phyloP scores from a whole-genome alignment of 2,888 invertebrate genomes.

The Drosophila anceps region DNA sequence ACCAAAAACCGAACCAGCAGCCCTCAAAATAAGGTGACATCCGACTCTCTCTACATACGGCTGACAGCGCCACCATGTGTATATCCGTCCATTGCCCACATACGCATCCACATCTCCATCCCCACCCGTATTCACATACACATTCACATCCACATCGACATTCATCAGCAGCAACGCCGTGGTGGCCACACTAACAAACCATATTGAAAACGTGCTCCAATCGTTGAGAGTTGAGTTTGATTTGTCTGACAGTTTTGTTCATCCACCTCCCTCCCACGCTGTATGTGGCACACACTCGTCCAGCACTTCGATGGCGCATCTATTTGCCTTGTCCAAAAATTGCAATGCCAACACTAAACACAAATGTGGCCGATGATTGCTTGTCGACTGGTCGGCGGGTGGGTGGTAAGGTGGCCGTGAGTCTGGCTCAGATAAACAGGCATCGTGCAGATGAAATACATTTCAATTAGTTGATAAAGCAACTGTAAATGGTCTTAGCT shows the following conservation, averaged over 20 bases:
- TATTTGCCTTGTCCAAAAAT: slow-evolving; percentile 35
- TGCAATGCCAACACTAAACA: slow-evolving; percentile 48
- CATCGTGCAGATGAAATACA: slow-evolving; percentile 20
- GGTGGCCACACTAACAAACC: slow-evolving; percentile 73
- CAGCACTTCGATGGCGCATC: background rate
- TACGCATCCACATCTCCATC: background rate
- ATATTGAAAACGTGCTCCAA: slow-evolving; percentile 78
- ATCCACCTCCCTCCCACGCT: no score
- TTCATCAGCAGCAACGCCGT: slow-evolving; percentile 21
- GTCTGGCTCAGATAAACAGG: slow-evolving; percentile 18
- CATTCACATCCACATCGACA: slow-evolving; percentile 7
- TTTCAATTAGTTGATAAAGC: slow-evolving; percentile 32
- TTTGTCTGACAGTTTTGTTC: slow-evolving; percentile 71
- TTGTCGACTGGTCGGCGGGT: slow-evolving; percentile 27
- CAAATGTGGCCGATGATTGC: slow-evolving; percentile 59
- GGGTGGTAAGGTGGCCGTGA: background rate
- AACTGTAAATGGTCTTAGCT: slow-evolving; percentile 5
- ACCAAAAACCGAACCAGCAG: slow-evolving; percentile 53
- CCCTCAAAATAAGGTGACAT: slow-evolving; percentile 54
- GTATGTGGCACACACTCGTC: background rate
- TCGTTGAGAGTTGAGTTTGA: slow-evolving; percentile 71
- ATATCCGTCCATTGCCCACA: slow-evolving; percentile 8
- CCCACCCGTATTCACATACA: background rate
- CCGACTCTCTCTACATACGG: slow-evolving; percentile 6
- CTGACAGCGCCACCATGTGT: background rate